phyloP scores from a whole-genome alignment of 2,113 vertebrate species.

The Macquaria australasica region DNA sequence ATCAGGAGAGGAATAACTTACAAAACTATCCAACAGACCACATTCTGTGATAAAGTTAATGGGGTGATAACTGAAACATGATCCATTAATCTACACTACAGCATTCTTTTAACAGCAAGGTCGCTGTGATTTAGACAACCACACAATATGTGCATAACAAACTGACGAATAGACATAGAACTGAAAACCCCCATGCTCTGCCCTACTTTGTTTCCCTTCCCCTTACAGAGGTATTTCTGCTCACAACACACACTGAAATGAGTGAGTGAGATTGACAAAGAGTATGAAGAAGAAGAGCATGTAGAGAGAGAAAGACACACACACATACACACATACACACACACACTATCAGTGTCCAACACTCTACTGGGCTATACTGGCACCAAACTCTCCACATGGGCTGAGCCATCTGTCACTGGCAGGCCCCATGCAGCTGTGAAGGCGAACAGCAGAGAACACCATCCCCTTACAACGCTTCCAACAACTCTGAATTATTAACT shows the following conservation, averaged over 20 bases:
- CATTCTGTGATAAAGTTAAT: conserved; percentile 19
- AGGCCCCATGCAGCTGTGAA: conserved; percentile 80
- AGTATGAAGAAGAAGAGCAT: conserved; percentile 3
- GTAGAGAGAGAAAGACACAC: conserved; percentile 11
- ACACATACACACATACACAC: too few species aligned
- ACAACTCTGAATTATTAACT: conserved; percentile 79
- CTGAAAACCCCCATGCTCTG: background rate
- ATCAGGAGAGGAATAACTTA: conserved; percentile 36
- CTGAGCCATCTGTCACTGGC: conserved; percentile 79
- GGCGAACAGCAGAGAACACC: conserved; percentile 59
- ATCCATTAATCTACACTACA: background rate
- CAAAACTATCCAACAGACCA: conserved; percentile 21
- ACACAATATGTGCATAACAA: background rate
- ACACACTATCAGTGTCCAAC: conserved; percentile 43
- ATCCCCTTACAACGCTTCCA: conserved; percentile 47
- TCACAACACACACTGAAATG: background rate
- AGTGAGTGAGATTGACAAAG: background rate
- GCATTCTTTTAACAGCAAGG: background rate
- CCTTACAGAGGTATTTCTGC: background rate
- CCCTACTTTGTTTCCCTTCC: background rate
- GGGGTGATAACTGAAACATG: background rate
- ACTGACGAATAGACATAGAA: background rate
- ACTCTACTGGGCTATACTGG: conserved; percentile 49
- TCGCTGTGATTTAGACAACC: background rate
- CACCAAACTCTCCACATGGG: conserved; percentile 57